These are phyloP conservation scores for Volucella zonaria DNA, from an alignment of 2,888 invertebrate species.

Conservation along the genomic window DNA sequence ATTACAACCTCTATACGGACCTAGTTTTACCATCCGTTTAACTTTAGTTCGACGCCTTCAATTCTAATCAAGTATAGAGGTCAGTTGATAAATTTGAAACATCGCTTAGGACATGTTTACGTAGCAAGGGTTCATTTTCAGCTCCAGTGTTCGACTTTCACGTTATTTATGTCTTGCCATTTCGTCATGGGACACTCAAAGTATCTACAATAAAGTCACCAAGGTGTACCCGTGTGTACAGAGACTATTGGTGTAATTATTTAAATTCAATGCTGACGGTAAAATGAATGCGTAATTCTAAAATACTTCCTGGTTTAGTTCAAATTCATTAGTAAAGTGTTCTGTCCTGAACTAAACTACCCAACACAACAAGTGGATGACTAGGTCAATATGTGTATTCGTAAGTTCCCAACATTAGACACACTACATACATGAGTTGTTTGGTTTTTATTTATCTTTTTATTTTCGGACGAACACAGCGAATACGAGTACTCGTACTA, in stretches of 20 bases:
- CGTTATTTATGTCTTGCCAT: background rate
- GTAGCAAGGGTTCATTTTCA: background rate
- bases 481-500: background rate
- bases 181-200: conserved; percentile 9
- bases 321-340: conserved; percentile 28
- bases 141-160: background rate
- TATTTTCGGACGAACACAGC: background rate
- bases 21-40: no score
- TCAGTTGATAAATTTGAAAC: background rate
- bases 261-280: conserved; percentile 20
- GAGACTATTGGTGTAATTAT: conserved; percentile 17
- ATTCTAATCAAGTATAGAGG: no score
- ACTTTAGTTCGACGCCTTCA: no score
- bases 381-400: background rate
- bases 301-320: background rate
- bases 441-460: background rate
- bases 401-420: background rate
- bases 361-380: background rate
- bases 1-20: no score
- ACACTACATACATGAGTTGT: no score
- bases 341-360: conserved; percentile 10
- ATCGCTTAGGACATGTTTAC: no score
- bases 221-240: background rate
- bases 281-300: conserved; percentile 24
- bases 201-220: background rate